Base-by-base conservation (phyloP, 1,140 invertebrate species). In the Aleiodes sp. region DNA sequence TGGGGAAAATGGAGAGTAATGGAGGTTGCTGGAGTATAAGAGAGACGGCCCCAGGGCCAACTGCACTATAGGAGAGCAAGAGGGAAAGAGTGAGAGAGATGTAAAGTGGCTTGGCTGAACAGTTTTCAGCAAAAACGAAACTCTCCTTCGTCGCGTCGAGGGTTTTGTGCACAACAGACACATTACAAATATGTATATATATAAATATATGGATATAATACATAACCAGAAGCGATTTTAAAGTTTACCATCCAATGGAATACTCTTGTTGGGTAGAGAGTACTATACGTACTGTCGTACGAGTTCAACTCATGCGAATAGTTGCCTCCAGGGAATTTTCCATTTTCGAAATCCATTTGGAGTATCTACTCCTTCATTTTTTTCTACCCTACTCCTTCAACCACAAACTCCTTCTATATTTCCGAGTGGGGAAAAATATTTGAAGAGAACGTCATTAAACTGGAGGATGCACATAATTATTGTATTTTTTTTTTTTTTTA, bases 151-250 rank as follows among this genome's bases (percentile, higher is more conserved):
- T 52, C 46, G 46, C 46, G 21, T 10, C 26, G 21, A 21, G 46
- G 46, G 26, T 52, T 21, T 24, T 16, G 4, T 12, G 21, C 46
- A 52, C 46, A 52, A 52, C 46, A 52, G 46, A 52, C 46, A 52
- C 46, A 52, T 52, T 52, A 52, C 46, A 52, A 21, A 52, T 52
- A 52, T 35, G 10, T n/a, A n/a, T n/a, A n/a, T n/a, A n/a, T n/a
- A n/a, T n/a, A n/a, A n/a, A n/a, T n/a, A n/a, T n/a, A n/a, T n/a
- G n/a, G n/a, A n/a, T 52, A 52, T 52, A 52, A 52, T 52, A 52
- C 46, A 52, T 52, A 52, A 52, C 46, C 46, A 52, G 46, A 10
- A 52, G 46, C 46, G 46, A 52, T 52, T 52, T 52, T 24, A 52
- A 52, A 52, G 46, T 52, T 52, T 52, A 4, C 14, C 16, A 52